phyloP scores from a whole-genome alignment of 2,113 vertebrate species.

The Malurus cyaneus region DNA sequence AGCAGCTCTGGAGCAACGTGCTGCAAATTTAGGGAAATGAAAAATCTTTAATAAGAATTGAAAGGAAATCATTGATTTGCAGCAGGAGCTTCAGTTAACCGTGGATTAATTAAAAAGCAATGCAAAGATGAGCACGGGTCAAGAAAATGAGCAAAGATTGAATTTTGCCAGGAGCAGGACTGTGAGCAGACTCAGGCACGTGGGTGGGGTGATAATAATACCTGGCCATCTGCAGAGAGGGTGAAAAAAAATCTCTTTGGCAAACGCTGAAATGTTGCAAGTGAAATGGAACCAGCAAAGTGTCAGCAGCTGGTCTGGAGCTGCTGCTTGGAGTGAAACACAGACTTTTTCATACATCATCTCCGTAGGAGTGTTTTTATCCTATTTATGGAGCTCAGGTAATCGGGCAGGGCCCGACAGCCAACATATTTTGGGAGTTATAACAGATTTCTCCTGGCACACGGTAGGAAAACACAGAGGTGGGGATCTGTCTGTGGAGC shows the following conservation, averaged over 20 bases:
- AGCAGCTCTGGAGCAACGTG: neutral
- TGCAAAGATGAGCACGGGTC: neutral
- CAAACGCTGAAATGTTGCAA: neutral
- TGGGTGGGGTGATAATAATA: neutral
- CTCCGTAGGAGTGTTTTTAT: neutral
- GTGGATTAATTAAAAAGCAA: slow-evolving; percentile 57
- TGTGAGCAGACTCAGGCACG: neutral
- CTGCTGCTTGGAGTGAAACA: neutral
- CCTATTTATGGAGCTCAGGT: neutral
- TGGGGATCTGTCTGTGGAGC: neutral
- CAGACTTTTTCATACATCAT: neutral
- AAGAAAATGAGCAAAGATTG: slow-evolving; percentile 38
- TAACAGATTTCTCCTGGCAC: neutral
- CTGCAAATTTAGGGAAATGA: slow-evolving; percentile 29
- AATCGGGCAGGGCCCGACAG: neutral
- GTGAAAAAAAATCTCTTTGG: neutral
- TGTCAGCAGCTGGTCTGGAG: neutral
- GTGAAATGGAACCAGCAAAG: neutral
- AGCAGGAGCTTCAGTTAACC: slow-evolving; percentile 42
- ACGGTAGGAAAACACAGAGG: neutral
- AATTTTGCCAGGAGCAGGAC: slow-evolving; percentile 53
- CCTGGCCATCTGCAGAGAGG: neutral
- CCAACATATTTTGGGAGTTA: neutral
- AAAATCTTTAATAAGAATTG: slow-evolving; percentile 67
- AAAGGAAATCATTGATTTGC: slow-evolving; percentile 63